Evolutionary conservation across 2,888 invertebrate genomes (phyloP).

Genomic region (Iphiclides podalirius): DNA sequence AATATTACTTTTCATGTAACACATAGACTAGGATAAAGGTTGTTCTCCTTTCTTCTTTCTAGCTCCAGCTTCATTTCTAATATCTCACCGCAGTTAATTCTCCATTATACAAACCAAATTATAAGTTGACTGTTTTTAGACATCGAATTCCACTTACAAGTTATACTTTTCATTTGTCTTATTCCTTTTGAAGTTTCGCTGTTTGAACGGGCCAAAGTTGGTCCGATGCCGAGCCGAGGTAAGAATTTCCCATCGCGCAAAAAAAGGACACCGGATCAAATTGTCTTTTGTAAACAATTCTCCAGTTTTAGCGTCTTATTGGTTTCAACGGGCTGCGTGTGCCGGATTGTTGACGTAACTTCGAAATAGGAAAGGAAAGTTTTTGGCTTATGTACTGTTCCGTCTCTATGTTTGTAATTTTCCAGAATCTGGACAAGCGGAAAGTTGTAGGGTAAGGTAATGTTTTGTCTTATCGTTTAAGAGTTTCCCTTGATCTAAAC

Average conservation of each 20-base stretch:
- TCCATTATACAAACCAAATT: too few relatives aligned
- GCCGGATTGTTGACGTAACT: constrained; percentile 45
- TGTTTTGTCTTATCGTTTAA: not conserved
- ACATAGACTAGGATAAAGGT: too few relatives aligned
- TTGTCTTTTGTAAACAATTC: constrained; percentile 65
- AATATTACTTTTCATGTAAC: too few relatives aligned
- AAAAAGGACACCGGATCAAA: constrained; percentile 66
- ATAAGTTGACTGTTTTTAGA: constrained; percentile 19
- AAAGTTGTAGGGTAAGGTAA: not conserved
- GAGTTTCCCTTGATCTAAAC: too few relatives aligned
- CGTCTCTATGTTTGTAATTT: not conserved
- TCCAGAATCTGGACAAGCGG: not conserved
- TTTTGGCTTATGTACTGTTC: not conserved
- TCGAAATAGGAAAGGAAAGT: constrained; percentile 9
- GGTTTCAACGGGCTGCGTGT: constrained; percentile 59
- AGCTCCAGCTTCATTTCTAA: too few relatives aligned
- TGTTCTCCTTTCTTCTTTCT: too few relatives aligned
- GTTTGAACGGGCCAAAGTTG: constrained; percentile 52
- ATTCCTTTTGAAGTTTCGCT: constrained; percentile 58
- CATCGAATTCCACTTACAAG: constrained; percentile 10
- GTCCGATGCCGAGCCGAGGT: constrained; percentile 48
- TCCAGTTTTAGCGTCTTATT: constrained; percentile 56
- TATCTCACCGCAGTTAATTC: too few relatives aligned
- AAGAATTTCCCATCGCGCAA: constrained; percentile 60
- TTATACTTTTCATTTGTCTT: constrained; percentile 56